These are phyloP conservation scores for Papilio elwesi DNA, from an alignment of 2,888 invertebrate genomes.

Conservation along the genomic window DNA sequence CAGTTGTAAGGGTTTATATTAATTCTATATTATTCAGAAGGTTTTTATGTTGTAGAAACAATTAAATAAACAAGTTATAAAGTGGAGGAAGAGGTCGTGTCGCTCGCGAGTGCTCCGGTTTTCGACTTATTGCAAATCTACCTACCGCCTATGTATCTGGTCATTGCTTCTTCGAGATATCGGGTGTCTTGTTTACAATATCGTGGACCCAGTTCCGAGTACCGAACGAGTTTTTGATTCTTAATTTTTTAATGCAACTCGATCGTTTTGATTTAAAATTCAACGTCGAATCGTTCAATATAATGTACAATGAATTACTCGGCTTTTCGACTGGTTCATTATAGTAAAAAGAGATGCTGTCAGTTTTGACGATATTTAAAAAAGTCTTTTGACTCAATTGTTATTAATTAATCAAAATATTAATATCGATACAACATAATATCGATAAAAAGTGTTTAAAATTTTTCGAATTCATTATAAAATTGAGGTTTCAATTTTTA, in stretches of 20 bases:
- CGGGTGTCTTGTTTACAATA: slow-evolving; percentile 39
- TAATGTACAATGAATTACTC: slow-evolving; percentile 32
- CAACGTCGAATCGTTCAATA: slow-evolving; percentile 21
- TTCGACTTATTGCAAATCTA: slow-evolving; percentile 25
- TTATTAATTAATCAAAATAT: slow-evolving; percentile 24
- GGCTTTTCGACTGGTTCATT: slow-evolving; percentile 14
- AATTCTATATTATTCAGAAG: not conserved
- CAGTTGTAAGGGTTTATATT: not conserved
- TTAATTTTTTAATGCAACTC: slow-evolving; percentile 32
- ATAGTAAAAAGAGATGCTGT: slow-evolving; percentile 22
- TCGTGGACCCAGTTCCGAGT: slow-evolving; percentile 34
- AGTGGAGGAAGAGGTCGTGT: not conserved
- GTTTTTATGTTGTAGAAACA: slow-evolving; percentile 2
- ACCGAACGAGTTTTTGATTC: slow-evolving; percentile 32
- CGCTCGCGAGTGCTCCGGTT: slow-evolving; percentile 28
- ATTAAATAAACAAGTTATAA: slow-evolving; percentile 8
- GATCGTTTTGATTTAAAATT: slow-evolving; percentile 26
- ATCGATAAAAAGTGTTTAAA: slow-evolving; percentile 3
- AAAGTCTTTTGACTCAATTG: slow-evolving; percentile 20
- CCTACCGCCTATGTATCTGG: slow-evolving; percentile 22
- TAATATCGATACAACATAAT: slow-evolving; percentile 6
- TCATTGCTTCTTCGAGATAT: slow-evolving; percentile 38
- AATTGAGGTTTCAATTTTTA: not conserved
- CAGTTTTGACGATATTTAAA: slow-evolving; percentile 14
- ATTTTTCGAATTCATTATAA: not conserved